Evolutionary conservation across 2,888 invertebrate species (phyloP), one percentile per base, ranked within the genome.

Genomic region (Diarsia mendica): DNA sequence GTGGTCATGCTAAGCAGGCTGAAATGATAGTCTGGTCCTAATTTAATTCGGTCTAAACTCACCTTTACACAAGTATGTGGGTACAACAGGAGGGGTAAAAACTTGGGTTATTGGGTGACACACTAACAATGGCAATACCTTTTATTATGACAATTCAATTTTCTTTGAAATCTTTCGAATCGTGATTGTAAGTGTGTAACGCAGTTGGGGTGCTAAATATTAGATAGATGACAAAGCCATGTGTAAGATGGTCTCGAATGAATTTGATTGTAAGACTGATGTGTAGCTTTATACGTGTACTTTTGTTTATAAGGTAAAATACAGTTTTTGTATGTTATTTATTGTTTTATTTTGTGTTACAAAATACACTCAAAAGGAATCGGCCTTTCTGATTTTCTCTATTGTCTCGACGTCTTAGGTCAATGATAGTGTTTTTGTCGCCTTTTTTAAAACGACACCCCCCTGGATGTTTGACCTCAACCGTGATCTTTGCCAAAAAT

Each of bases 181-280:
- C 33, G 9, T 60, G 15, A 1, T 8, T n/a, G 8, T 3, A n/a
- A 61, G 20, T 63, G 44, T 63, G 63, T 63, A n/a, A n/a, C 6
- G 39, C 13, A 61, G n/a, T 44, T n/a, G n/a, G 63, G 44, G 63
- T 63, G 63, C 44, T 63, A 10, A 9, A 15, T 44, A 28, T 28
- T 28, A 28, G 33, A 46, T 60, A 60, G 13, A 48, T 49, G 11
- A n/a, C 44, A 28, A 60, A 6, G 60, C 3, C 44, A 28, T 48
- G 20, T 65, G 5, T 51, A 33, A 48, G 39, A 58, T 65, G 3
- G 48, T 67, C 63, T 77, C 73, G 72, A 51, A 63, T 79, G 72
- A 75, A 79, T 80, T 78, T 76, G 73, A 77, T 15, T 78, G 76
- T 69, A 89, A 89, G 89, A 89, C 89, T 89, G 89, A 89, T 83